phyloP scores from a whole-genome alignment of 1,140 invertebrate species.

The Leptopilina clavipes region DNA sequence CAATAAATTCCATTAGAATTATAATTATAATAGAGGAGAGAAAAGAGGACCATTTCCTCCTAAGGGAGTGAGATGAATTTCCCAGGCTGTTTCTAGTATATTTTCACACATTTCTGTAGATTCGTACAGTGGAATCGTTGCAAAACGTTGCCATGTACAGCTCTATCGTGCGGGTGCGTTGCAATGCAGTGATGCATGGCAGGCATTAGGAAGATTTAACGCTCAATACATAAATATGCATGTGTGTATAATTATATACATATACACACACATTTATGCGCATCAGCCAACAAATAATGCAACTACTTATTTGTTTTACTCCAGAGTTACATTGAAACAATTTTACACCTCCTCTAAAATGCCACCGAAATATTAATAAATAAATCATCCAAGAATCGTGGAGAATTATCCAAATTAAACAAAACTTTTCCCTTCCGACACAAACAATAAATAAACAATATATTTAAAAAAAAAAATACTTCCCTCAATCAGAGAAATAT shows the following conservation, averaged over 20 bases:
- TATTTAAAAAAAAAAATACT: too few species aligned
- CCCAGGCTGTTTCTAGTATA: constrained; percentile 7
- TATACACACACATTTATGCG: neutral
- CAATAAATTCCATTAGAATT: neutral
- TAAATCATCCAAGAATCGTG: too few species aligned
- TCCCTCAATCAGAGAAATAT: too few species aligned
- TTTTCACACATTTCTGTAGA: neutral
- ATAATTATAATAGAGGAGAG: neutral
- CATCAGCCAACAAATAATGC: constrained; percentile 6
- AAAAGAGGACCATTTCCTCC: constrained; percentile 6
- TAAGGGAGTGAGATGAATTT: neutral
- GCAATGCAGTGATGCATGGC: constrained; percentile 48
- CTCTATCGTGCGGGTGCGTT: constrained; percentile 16
- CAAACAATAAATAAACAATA: too few species aligned
- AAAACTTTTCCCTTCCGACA: too few species aligned
- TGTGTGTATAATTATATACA: constrained; percentile 23
- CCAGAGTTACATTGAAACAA: too few species aligned
- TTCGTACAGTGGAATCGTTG: constrained; percentile 9
- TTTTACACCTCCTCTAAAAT: too few species aligned
- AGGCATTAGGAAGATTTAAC: constrained; percentile 50
- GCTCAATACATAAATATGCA: constrained; percentile 37
- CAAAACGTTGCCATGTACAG: constrained; percentile 9
- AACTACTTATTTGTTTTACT: constrained; percentile 6
- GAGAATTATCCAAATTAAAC: too few species aligned
- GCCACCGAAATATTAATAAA: too few species aligned